Conservation (phyloP, 2,797 vertebrate species). For the Pseudochirops corinnae region DNA sequence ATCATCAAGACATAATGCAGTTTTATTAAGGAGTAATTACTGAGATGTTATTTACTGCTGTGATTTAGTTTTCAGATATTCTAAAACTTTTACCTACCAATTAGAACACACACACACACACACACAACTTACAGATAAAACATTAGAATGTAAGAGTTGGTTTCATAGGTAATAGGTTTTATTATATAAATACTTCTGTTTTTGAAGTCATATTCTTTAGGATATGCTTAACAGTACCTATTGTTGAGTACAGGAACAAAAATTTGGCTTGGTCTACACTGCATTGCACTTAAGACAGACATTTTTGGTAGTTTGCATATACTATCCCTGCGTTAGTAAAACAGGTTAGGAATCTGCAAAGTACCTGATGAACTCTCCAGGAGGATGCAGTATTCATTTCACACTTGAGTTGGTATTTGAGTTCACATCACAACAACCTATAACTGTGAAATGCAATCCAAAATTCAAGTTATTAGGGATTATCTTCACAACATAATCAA, state of each 20-base stretch:
- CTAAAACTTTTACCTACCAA: slow-evolving; percentile 11
- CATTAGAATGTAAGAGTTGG: neutral
- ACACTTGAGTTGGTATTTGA: slow-evolving; percentile 12
- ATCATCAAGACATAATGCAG: neutral
- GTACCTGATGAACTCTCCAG: neutral
- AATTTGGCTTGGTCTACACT: neutral
- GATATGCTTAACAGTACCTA: neutral
- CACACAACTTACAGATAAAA: neutral
- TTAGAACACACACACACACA: neutral
- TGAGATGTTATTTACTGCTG: neutral
- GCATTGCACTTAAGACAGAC: neutral
- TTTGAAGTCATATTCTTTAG: slow-evolving; percentile 24
- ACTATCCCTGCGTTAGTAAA: slow-evolving; percentile 52
- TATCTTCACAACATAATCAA: slow-evolving; percentile 32
- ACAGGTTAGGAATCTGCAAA: slow-evolving; percentile 2
- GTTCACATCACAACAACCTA: neutral
- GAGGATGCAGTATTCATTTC: slow-evolving; percentile 26
- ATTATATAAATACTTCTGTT: neutral
- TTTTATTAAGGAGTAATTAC: neutral
- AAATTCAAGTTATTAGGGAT: neutral
- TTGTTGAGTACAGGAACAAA: neutral
- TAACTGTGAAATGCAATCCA: slow-evolving; percentile 17
- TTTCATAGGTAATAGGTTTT: neutral
- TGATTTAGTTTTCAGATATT: slow-evolving; percentile 18
- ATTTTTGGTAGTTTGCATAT: neutral